Percentiles rank a stretch among this genome's conserved stretches.
phyloP scores from a whole-genome alignment of 37 sponge, comb jelly and placozoan species.

The Theonella swinhoei region DNA sequence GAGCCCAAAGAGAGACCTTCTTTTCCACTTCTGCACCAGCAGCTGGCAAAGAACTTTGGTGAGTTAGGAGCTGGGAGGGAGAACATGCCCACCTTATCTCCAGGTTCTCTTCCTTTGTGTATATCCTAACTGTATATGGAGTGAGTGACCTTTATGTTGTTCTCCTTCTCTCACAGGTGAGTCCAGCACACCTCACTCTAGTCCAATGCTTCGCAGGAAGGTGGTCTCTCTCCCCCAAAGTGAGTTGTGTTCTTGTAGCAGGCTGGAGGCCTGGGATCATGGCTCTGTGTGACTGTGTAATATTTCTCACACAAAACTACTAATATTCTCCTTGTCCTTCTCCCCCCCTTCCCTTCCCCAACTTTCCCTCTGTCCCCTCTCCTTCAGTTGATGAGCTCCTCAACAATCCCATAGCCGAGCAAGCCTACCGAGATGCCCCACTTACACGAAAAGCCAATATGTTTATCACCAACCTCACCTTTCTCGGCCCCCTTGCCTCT shows the following conservation, averaged over 20 bases:
- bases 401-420: conserved; percentile 32
- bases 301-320: no score
- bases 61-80: neutral
- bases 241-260: neutral
- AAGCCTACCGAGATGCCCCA: conserved; percentile 63
- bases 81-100: no score
- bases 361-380: neutral
- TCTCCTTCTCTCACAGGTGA: conserved; percentile 16
- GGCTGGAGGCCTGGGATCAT: no score
- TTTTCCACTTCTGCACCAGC: conserved; percentile 50
- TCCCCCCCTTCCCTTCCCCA: neutral
- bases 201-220: conserved; percentile 7
- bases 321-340: no score
- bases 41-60: conserved; percentile 32
- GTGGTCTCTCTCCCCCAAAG: neutral
- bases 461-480: conserved; percentile 39
- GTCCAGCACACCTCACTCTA: conserved; percentile 13
- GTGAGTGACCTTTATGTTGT: neutral
- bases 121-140: neutral
- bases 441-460: conserved; percentile 40
- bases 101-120: no score
- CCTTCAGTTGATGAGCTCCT: conserved; percentile 55
- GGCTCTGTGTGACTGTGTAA: no score
- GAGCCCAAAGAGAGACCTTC: conserved; percentile 71
- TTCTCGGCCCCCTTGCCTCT: conserved; percentile 68